Conservation (phyloP, 2,797 vertebrate species). For the Pangasius sanitwongsei region DNA sequence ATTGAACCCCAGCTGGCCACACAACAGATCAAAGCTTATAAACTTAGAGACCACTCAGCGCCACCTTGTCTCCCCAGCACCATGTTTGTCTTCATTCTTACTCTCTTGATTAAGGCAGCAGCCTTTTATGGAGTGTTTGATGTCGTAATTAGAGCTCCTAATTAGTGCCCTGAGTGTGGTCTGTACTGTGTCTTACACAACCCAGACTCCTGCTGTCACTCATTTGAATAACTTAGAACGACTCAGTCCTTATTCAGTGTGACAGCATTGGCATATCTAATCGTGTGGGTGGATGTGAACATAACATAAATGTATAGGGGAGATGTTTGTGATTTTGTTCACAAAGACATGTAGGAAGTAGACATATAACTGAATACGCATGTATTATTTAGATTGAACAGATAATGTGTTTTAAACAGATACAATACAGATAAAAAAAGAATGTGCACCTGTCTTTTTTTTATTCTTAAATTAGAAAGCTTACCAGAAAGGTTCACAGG, state of each 20-base stretch:
- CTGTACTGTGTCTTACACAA: constrained; percentile 19
- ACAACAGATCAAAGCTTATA: constrained; percentile 30
- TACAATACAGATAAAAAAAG: background rate
- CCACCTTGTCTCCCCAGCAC: background rate
- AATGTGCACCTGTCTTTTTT: background rate
- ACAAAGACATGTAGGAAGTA: background rate
- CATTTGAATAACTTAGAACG: constrained; percentile 27
- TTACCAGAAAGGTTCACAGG: background rate
- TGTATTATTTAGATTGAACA: background rate
- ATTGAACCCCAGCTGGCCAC: constrained; percentile 5
- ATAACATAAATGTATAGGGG: background rate
- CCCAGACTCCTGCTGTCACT: constrained; percentile 27
- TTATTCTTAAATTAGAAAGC: background rate
- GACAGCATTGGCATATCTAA: constrained; percentile 14
- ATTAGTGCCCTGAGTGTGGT: constrained; percentile 19
- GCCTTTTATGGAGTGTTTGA: constrained; percentile 20
- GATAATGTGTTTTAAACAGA: background rate
- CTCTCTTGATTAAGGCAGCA: background rate
- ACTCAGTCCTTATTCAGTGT: background rate
- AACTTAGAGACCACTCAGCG: background rate
- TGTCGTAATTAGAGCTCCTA: constrained; percentile 23
- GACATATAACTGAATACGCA: background rate
- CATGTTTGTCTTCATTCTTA: constrained; percentile 6
- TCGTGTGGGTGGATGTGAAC: background rate
- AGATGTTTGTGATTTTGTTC: background rate